Evolutionary conservation across 1,140 invertebrate genomes (phyloP).

Genomic region (Camponotus pennsylvanicus): DNA sequence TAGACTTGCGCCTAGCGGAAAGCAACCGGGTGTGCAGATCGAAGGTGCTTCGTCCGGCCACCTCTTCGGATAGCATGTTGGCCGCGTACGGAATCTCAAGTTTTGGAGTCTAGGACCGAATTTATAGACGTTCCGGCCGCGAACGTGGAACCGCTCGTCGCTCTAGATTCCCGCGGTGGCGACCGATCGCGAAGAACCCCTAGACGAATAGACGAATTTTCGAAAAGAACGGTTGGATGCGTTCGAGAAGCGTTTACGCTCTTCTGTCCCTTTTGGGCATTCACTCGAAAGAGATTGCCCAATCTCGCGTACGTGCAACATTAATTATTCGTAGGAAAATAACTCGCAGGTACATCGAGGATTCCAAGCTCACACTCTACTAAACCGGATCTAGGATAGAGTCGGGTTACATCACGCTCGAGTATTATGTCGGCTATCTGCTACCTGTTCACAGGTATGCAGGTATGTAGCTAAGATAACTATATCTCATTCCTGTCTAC

Average conservation of each 20-base stretch:
- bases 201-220: background rate
- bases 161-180: conserved; percentile 47
- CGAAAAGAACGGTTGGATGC: background rate
- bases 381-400: conserved; percentile 20
- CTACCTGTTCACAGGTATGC: conserved; percentile 14
- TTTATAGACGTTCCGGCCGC: conserved; percentile 60
- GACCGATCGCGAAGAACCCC: background rate
- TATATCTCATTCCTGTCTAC: background rate
- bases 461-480: background rate
- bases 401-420: conserved; percentile 14
- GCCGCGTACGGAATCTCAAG: conserved; percentile 66
- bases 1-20: conserved; percentile 25
- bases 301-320: conserved; percentile 8
- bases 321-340: conserved; percentile 34
- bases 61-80: conserved; percentile 55
- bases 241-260: background rate
- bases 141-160: conserved; percentile 17
- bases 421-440: background rate
- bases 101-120: conserved; percentile 72
- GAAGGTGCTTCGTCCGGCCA: conserved; percentile 30
- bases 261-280: background rate
- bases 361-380: background rate
- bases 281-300: background rate
- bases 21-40: conserved; percentile 56
- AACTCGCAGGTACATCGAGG: background rate